These are phyloP conservation scores for Pteronotus mesoamericanus DNA, from an alignment of 2,797 vertebrate genomes.

Conservation along the genomic window DNA sequence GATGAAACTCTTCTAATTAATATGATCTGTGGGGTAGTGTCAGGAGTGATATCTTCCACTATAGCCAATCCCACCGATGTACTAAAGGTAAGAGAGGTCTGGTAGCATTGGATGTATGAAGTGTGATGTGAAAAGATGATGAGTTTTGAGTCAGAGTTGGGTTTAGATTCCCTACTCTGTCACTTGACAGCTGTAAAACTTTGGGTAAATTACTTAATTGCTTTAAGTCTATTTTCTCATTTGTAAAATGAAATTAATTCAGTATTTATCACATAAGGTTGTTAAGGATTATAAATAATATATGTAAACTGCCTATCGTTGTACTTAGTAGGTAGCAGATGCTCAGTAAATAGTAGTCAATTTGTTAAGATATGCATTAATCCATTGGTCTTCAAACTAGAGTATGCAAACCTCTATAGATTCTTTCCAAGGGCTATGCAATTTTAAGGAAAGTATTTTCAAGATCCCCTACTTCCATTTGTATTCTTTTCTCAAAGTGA, in stretches of 20 bases:
- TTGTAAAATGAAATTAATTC: slow-evolving; percentile 42
- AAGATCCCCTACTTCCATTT: background rate
- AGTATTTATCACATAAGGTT: slow-evolving; percentile 4
- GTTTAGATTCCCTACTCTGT: background rate
- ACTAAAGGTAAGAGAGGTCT: slow-evolving; percentile 88
- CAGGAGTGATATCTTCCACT: slow-evolving; percentile 94
- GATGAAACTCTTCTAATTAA: slow-evolving; percentile 97
- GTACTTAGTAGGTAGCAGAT: slow-evolving; percentile 6
- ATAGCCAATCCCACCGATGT: slow-evolving; percentile 96
- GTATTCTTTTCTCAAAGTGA: background rate
- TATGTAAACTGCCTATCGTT: background rate
- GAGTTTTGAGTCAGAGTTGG: slow-evolving; percentile 18
- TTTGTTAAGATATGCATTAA: slow-evolving; percentile 8
- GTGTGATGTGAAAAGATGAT: slow-evolving; percentile 4
- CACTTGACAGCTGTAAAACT: slow-evolving; percentile 22
- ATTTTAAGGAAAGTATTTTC: slow-evolving; percentile 34
- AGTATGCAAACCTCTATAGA: background rate
- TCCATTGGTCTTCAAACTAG: slow-evolving; percentile 11
- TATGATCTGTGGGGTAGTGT: slow-evolving; percentile 94
- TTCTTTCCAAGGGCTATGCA: background rate
- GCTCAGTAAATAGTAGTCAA: slow-evolving; percentile 12
- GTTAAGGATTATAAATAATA: background rate
- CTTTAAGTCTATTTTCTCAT: slow-evolving; percentile 28
- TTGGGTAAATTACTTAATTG: slow-evolving; percentile 17
- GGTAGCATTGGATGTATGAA: background rate